Base-by-base conservation (phyloP, 2,888 invertebrate genomes). In the Drosophila sordidapex region DNA sequence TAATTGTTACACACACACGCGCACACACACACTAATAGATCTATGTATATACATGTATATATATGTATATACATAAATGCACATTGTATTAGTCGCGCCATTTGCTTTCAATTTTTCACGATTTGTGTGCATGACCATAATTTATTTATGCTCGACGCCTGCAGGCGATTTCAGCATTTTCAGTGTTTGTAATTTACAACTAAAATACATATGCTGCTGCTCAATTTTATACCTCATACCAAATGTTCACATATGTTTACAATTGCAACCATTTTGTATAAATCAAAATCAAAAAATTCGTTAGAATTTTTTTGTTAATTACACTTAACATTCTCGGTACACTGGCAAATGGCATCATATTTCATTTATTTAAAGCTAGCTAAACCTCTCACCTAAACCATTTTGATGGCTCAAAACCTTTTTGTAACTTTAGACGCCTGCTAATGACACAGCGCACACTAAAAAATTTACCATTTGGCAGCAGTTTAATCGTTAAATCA, bases 1-100 rank as follows among this genome's bases (percentile, higher is more conserved):
- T 80, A 87, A 82, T 77, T 87, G 82, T 49, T 53, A 46, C 66
- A 52, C 40, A 43, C 15, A 38, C 54, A 25, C 48, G 49, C 36
- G 52, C 54, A 46, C n/a, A 59, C 6, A 58, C 13, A 75, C 46
- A 7, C 46, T 13, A 25, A 46, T 46, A 46, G 8, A 43, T 5
- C 38, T 21, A 67, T 11, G 29, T 31, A 10, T 0, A 10, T 31
- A 31, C 8, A 31, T 8, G 2, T 2, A 2, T 31, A 31, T 31
- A 10, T 4, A 10, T 10, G 0, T 10, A 10, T 21, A 62, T 11
- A 33, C 27, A 56, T 46, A 46, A 25, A 25, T 10, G 31, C 15
- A 64, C 18, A 38, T 46, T n/a, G 46, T 60, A 38, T 61, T 63
- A 59, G 48, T 49, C 66, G 68, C 66, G 46, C 66, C 54, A 79